Percentiles rank a stretch among this genome's conserved stretches.
phyloP scores from a whole-genome alignment of 2,113 vertebrate species.

The Lathamus discolor region DNA sequence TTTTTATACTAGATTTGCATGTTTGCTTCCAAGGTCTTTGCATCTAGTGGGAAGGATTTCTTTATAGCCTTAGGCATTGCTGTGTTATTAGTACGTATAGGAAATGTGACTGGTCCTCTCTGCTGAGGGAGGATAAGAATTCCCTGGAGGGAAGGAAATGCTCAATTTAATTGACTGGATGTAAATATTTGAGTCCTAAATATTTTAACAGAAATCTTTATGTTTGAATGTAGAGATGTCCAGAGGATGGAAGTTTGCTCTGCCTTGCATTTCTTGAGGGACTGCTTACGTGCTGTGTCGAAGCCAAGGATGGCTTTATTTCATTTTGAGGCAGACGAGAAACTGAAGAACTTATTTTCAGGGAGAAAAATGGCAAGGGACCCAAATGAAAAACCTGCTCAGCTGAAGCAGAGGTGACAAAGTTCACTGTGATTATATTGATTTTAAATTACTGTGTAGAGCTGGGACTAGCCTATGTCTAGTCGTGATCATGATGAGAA shows the following conservation, averaged over 20 bases:
- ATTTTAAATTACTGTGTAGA: slow-evolving; percentile 64
- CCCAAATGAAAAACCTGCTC: slow-evolving; percentile 54
- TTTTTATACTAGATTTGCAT: neutral
- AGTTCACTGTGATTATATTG: slow-evolving; percentile 67
- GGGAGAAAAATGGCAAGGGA: slow-evolving; percentile 45
- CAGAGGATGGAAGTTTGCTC: slow-evolving; percentile 1
- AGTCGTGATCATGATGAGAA: slow-evolving; percentile 7
- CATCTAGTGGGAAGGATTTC: neutral
- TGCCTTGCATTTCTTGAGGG: slow-evolving; percentile 21
- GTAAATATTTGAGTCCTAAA: slow-evolving; percentile 53
- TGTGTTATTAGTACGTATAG: neutral
- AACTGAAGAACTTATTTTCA: slow-evolving; percentile 57
- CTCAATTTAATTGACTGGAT: slow-evolving; percentile 43
- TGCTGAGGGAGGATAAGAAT: neutral
- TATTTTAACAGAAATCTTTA: slow-evolving; percentile 51
- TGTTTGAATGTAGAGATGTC: neutral
- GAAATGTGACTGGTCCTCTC: neutral
- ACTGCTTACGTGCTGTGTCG: neutral
- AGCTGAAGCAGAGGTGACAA: slow-evolving; percentile 59
- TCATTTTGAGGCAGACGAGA: slow-evolving; percentile 44
- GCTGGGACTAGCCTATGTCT: slow-evolving; percentile 11
- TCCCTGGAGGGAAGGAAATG: neutral
- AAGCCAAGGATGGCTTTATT: slow-evolving; percentile 46
- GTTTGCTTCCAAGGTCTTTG: neutral
- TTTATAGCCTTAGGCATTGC: neutral